A percentile compares a stretch with the other conserved stretches of the same genome.
phyloP scores from a whole-genome alignment of 2,888 invertebrate species.

The Dicyrtomina minuta region DNA sequence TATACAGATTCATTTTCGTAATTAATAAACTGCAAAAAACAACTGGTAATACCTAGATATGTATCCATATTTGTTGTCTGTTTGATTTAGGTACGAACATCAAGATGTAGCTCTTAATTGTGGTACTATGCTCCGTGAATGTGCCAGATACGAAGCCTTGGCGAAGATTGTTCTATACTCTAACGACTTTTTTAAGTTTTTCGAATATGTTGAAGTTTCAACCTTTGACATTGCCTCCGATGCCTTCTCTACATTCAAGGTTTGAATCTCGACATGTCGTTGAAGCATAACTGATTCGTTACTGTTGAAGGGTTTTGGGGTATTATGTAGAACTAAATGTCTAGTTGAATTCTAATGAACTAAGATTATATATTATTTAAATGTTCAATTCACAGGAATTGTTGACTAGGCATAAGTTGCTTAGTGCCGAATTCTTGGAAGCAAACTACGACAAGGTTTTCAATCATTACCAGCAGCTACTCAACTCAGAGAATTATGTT shows the following conservation, averaged over 20 bases:
- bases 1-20: neutral
- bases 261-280: too few relatives aligned
- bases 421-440: conserved; percentile 98
- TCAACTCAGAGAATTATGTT: conserved; percentile 99
- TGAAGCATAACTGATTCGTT: too few relatives aligned
- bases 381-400: conserved; percentile 68
- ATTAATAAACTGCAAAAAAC: too few relatives aligned
- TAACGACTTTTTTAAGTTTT: conserved; percentile 99
- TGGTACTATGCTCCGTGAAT: conserved; percentile 98
- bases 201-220: conserved; percentile 98
- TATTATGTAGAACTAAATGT: too few relatives aligned
- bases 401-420: conserved; percentile 88
- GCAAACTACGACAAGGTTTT: conserved; percentile 98
- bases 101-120: conserved; percentile 99
- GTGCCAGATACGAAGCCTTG: conserved; percentile 95
- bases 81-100: conserved; percentile 83
- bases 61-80: neutral
- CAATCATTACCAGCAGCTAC: conserved; percentile 90
- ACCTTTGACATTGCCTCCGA: conserved; percentile 99
- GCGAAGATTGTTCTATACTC: conserved; percentile 98
- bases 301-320: too few relatives aligned
- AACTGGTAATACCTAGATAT: neutral
- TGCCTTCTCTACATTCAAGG: conserved; percentile 99
- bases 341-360: neutral
- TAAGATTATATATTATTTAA: neutral